Percentiles rank a stretch among this genome's conserved stretches.
Evolutionary conservation across 2,113 vertebrate species (phyloP).

Genomic region (Polypterus bichir): DNA sequence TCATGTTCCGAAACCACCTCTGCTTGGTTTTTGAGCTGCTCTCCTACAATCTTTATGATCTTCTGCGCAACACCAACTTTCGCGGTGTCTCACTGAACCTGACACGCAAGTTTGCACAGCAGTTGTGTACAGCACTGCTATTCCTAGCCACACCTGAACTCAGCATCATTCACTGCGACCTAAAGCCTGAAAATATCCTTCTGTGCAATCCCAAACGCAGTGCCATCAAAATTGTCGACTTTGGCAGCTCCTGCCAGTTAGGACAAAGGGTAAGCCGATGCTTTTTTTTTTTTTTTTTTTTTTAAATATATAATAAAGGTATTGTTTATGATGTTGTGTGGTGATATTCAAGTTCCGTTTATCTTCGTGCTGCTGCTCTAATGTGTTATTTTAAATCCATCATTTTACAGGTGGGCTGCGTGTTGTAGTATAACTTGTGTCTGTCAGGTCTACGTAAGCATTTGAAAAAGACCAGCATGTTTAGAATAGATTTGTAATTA

Average conservation of each 20-base stretch:
- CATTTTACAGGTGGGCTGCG: no score
- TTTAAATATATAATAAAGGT: neutral
- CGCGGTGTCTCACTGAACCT: constrained; percentile 85
- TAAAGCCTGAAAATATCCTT: constrained; percentile 90
- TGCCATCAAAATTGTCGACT: constrained; percentile 90
- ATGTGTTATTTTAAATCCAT: no score
- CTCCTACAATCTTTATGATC: constrained; percentile 89
- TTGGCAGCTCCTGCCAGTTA: constrained; percentile 85
- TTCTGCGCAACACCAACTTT: constrained; percentile 88
- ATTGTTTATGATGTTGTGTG: neutral
- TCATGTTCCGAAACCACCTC: constrained; percentile 95
- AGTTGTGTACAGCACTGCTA: constrained; percentile 86
- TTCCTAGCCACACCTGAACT: constrained; percentile 88
- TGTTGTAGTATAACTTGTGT: no score
- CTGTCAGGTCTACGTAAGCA: no score
- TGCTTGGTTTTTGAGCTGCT: constrained; percentile 92
- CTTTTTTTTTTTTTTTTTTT: no score
- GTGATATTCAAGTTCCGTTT: neutral
- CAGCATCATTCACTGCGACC: constrained; percentile 93
- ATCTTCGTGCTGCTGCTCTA: no score
- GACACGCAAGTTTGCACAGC: constrained; percentile 87
- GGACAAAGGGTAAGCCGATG: constrained; percentile 72
- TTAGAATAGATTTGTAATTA: no score
- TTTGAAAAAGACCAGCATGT: no score
- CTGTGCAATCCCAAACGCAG: constrained; percentile 89